Evolutionary conservation across 2,797 vertebrate species (phyloP), one percentile per base, ranked within the genome.

Genomic region (Benthosema pterotum): DNA sequence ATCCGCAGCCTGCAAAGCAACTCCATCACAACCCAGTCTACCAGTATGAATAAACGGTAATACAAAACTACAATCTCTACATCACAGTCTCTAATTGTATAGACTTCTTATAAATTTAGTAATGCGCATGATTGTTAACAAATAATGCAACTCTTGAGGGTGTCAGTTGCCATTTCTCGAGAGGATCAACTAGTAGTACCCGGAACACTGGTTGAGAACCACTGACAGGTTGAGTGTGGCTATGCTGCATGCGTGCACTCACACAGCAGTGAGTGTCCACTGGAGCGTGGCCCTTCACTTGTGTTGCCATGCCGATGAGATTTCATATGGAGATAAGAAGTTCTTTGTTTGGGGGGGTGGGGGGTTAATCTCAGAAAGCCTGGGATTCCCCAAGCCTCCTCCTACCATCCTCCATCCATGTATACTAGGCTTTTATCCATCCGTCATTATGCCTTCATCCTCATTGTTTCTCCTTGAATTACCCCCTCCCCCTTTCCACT

Each of bases 281-380:
- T 12, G 53, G 38, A 53, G 42, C 25, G 57, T n/a, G 46, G 67
- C 42, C 52, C 18, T 18, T 56, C 15, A 47, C 42, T 64, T 54
- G 68, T 73, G 64, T 66, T 55, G 69, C 77, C 68, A 69, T 82
- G 74, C 77, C 52, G 64, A 60, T 67, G 68, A 83, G 79, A 86
- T 83, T 79, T 79, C 78, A 77, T 78, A 75, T 79, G 74, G 80
- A 78, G 83, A 87, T 83, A 72, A 83, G 79, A 82, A 80, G 82
- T 67, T 79, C 75, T 82, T 88, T 85, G 84, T 88, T 80, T 66
- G 60, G 52, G 70, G 22, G 22, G 22, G 22, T 3, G 22, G 22
- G 22, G 60, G 78, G 85, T 85, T 42, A 87, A 87, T 84, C 79
- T 82, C 63, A 63, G 64, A 65, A 72, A 71, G 60, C 60, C 58